Percentiles rank a stretch among this genome's conserved stretches.
phyloP scores from a whole-genome alignment of 2,797 vertebrate genomes.

The Sebastes matsubarae region DNA sequence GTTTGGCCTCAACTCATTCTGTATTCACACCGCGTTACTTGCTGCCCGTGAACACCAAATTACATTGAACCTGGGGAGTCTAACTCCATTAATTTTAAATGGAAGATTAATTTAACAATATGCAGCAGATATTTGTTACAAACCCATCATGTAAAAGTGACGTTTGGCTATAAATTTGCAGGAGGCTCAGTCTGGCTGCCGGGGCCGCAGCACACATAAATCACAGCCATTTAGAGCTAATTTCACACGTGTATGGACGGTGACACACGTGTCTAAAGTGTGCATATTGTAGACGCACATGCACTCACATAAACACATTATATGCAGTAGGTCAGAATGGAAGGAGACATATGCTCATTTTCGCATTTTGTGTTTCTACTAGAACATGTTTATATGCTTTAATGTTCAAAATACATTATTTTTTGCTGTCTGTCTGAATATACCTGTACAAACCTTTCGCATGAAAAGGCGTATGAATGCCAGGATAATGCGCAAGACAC shows the following conservation, averaged over 20 bases:
- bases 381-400: neutral
- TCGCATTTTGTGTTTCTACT: neutral
- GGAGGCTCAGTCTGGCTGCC: slow-evolving; percentile 88
- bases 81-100: slow-evolving; percentile 99
- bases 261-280: slow-evolving; percentile 56
- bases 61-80: slow-evolving; percentile 99
- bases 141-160: slow-evolving; percentile 99
- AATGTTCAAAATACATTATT: neutral
- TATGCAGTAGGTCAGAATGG: neutral
- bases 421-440: neutral
- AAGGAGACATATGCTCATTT: neutral
- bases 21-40: slow-evolving; percentile 90
- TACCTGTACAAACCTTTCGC: no score
- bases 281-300: neutral
- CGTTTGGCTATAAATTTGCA: slow-evolving; percentile 95
- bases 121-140: slow-evolving; percentile 99
- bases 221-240: slow-evolving; percentile 93
- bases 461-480: no score
- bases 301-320: neutral
- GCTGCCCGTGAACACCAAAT: slow-evolving; percentile 97
- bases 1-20: slow-evolving; percentile 94
- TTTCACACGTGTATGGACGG: slow-evolving; percentile 73
- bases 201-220: slow-evolving; percentile 87
- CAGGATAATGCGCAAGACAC: no score
- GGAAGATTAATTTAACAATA: slow-evolving; percentile 99